Evolutionary conservation across 2,888 invertebrate genomes (phyloP).

Genomic region (Pyrochroa serraticornis): DNA sequence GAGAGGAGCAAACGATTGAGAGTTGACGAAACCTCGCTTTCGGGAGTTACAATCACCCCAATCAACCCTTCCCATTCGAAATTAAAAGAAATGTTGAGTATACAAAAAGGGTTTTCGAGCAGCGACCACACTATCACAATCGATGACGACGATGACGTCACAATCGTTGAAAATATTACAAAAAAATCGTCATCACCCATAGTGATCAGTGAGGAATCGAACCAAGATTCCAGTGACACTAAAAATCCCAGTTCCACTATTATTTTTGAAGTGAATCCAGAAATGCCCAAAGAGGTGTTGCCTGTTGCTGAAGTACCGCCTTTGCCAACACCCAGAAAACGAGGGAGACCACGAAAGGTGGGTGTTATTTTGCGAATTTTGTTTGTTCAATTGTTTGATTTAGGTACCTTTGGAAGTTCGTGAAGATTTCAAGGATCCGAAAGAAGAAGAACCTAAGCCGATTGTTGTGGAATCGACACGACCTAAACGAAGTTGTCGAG

Average conservation of each 20-base stretch:
- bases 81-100: conserved; percentile 33
- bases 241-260: conserved; percentile 42
- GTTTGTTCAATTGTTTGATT: conserved; percentile 4
- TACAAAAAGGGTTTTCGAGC: not conserved
- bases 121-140: conserved; percentile 5
- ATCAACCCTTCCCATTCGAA: conserved; percentile 25
- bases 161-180: conserved; percentile 34
- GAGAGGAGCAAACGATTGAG: conserved; percentile 25
- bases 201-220: conserved; percentile 45
- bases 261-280: conserved; percentile 42
- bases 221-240: conserved; percentile 40
- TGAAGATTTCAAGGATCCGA: conserved; percentile 51
- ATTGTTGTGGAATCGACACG: conserved; percentile 44
- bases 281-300: conserved; percentile 23
- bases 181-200: conserved; percentile 39
- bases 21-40: conserved; percentile 9
- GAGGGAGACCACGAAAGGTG: conserved; percentile 61
- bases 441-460: conserved; percentile 33
- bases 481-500: conserved; percentile 57
- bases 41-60: conserved; percentile 13
- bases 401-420: conserved; percentile 53
- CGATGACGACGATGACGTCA: conserved; percentile 35
- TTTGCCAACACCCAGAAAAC: conserved; percentile 51
- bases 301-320: conserved; percentile 20
- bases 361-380: conserved; percentile 1